phyloP scores from a whole-genome alignment of 2,797 vertebrate genomes.

The Channa striata region DNA sequence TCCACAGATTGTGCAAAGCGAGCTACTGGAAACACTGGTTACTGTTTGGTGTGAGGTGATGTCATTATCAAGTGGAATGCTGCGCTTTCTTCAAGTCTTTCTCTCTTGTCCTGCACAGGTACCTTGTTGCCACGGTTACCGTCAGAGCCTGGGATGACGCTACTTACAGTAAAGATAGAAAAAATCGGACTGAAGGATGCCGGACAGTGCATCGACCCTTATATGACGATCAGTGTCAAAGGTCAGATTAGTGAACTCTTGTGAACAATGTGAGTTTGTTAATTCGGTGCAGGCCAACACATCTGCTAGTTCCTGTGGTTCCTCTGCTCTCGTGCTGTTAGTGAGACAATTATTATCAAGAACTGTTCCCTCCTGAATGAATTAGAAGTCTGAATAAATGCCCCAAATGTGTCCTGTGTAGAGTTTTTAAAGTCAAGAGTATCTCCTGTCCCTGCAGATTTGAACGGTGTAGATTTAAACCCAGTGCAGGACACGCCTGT shows the following conservation, averaged over 20 bases:
- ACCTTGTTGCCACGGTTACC: conserved; percentile 96
- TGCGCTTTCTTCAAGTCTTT: not conserved
- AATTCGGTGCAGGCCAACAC: not conserved
- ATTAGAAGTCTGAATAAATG: not conserved
- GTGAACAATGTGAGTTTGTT: not conserved
- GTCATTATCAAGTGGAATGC: not conserved
- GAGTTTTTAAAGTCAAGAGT: not conserved
- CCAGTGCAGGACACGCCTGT: conserved; percentile 96
- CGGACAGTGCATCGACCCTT: conserved; percentile 98
- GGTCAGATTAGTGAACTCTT: conserved; percentile 65
- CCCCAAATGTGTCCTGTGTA: not conserved
- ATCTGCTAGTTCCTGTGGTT: not conserved
- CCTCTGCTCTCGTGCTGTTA: not conserved
- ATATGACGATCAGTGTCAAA: conserved; percentile 96
- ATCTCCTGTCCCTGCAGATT: conserved; percentile 82
- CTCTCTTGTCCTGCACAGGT: conserved; percentile 81
- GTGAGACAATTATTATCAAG: not conserved
- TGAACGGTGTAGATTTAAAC: conserved; percentile 94
- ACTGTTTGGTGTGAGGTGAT: not conserved
- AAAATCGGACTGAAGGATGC: conserved; percentile 98
- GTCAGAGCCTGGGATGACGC: conserved; percentile 95
- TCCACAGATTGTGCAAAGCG: not conserved
- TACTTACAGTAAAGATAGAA: conserved; percentile 95
- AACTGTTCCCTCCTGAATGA: too few relatives aligned
- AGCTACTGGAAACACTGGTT: not conserved